A percentile compares a stretch with the other conserved stretches of the same genome.
Evolutionary conservation across 2,888 invertebrate species (phyloP).

Genomic region (Ametastegia equiseti): DNA sequence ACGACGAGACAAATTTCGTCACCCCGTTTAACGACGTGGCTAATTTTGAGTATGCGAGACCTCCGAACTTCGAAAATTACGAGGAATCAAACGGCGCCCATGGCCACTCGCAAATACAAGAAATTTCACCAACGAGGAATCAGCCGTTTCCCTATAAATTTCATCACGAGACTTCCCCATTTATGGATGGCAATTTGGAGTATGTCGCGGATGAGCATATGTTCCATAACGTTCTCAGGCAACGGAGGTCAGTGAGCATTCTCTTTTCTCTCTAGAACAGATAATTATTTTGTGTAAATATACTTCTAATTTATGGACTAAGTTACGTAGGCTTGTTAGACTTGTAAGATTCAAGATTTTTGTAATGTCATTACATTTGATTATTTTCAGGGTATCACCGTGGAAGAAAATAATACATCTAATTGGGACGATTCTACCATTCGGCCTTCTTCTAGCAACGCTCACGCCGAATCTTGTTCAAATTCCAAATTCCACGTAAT

Average conservation of each 20-base stretch:
- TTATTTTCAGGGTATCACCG: slow-evolving; percentile 71
- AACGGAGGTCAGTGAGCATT: slow-evolving; percentile 4
- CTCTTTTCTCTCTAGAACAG: neutral
- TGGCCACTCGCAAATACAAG: slow-evolving; percentile 44
- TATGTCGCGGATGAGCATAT: slow-evolving; percentile 43
- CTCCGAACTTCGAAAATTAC: slow-evolving; percentile 43
- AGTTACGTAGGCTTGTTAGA: too few species aligned
- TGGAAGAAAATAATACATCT: slow-evolving; percentile 83
- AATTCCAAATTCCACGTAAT: slow-evolving; percentile 75
- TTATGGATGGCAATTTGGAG: slow-evolving; percentile 50
- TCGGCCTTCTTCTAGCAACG: slow-evolving; percentile 84
- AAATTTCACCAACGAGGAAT: slow-evolving; percentile 55
- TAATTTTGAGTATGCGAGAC: slow-evolving; percentile 51
- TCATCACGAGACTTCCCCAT: slow-evolving; percentile 59
- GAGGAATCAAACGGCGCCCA: slow-evolving; percentile 50
- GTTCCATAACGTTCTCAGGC: neutral
- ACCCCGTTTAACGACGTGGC: slow-evolving; percentile 43
- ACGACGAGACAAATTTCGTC: slow-evolving; percentile 47
- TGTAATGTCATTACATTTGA: too few species aligned
- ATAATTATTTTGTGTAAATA: neutral
- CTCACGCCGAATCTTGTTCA: slow-evolving; percentile 83
- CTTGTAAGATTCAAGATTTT: too few species aligned
- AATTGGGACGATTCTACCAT: slow-evolving; percentile 83
- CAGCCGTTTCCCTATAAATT: slow-evolving; percentile 65
- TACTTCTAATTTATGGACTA: neutral